Evolutionary conservation across 1,140 invertebrate genomes (phyloP), one percentile per base, ranked within the genome.

Genomic region (Apis florea): DNA sequence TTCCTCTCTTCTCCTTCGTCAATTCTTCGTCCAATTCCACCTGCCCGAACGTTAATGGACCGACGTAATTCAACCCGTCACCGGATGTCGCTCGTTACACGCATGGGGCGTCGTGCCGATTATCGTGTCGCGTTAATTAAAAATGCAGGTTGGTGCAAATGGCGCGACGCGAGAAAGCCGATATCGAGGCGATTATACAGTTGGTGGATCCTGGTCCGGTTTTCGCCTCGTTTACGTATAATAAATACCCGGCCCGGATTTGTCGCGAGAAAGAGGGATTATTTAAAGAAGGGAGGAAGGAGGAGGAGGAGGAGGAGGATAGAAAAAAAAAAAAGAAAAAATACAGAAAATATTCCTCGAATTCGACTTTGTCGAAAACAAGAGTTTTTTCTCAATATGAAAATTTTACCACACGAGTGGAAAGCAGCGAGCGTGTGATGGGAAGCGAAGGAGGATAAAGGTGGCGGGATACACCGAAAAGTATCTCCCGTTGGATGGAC

Each of bases 401-500:
- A 12, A 4, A 17, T 10, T 12, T 2, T 26, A 5, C 4, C 10
- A 40, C 10, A 40, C 4, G 5, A 17, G 1, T 21, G 26, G 6
- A 47, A 31, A 54, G 12, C 64, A 11, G 56, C 15, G 26, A 4
- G 21, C 26, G 24, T 19, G 31, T 59, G n/a, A 59, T 67, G n/a
- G 56, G 21, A 47, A n/a, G 21, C n/a, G 40, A 63, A 26, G 24
- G 12, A 21, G 24, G 17, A 69, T 47, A 58, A 83, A 74, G 61
- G 74, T 66, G 56, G 59, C 56, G 21, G 85, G 83, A 84, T 85
- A 81, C 70, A 82, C 76, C 73, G 87, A 89, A 81, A 90, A 85
- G 84, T 89, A 89, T 88, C 80, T 84, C 31, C 85, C 63, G 87
- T n/a, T 74, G 89, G 87, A 91, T 89, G 89, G 84, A 82, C 88